A percentile compares a stretch with the other conserved stretches of the same genome.
Conservation (phyloP, 2,797 vertebrate species). For the Pangasius mekongensis region DNA sequence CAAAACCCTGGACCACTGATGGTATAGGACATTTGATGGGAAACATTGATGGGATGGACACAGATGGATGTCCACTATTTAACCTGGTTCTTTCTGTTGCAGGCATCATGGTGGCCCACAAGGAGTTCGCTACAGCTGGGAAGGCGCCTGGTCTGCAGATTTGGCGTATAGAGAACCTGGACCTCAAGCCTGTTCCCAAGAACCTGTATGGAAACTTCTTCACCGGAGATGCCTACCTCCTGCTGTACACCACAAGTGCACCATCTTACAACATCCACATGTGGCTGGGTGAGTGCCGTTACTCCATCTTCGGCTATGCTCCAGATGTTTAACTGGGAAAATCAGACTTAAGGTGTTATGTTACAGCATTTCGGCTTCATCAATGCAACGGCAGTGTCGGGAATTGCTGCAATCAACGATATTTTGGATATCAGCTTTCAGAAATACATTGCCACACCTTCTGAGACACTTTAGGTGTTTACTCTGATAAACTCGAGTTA, state of each 20-base stretch:
- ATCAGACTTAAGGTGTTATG: background rate
- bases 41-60: background rate
- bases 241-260: conserved; percentile 81
- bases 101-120: conserved; percentile 76
- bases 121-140: conserved; percentile 85
- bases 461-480: background rate
- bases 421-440: background rate
- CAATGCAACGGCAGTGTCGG: too few relatives aligned
- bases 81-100: background rate
- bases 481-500: background rate
- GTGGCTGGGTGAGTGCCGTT: conserved; percentile 83
- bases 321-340: background rate
- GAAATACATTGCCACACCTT: background rate
- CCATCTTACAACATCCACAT: conserved; percentile 82
- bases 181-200: conserved; percentile 81
- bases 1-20: background rate
- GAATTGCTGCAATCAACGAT: background rate
- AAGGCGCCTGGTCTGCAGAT: conserved; percentile 88
- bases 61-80: background rate
- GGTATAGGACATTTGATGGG: background rate
- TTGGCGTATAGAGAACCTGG: conserved; percentile 92
- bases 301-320: background rate
- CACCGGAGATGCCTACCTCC: conserved; percentile 86
- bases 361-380: background rate
- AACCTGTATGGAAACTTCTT: conserved; percentile 85